phyloP scores from a whole-genome alignment of 1,140 invertebrate species.

The Acromyrmex charruanus region DNA sequence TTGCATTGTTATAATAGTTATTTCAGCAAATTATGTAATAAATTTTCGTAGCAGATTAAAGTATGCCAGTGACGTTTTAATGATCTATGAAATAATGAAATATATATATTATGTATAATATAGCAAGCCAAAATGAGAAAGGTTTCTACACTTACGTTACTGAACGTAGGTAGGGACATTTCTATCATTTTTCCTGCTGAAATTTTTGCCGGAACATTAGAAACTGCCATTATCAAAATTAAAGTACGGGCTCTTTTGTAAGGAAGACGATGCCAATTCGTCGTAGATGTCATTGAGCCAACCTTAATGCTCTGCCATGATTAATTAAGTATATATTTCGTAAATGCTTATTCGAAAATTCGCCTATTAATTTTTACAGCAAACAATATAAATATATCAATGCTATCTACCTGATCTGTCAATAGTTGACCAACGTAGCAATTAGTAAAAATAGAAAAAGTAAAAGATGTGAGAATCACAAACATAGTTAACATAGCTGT shows the following conservation, averaged over 20 bases:
- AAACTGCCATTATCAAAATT: slow-evolving; percentile 74
- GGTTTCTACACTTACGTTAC: slow-evolving; percentile 66
- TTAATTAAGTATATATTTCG: background rate
- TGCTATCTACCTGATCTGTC: slow-evolving; percentile 66
- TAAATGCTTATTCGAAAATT: background rate
- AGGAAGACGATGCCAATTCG: slow-evolving; percentile 69
- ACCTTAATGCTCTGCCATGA: slow-evolving; percentile 65
- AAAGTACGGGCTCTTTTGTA: slow-evolving; percentile 61
- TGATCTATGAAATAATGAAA: slow-evolving; percentile 25
- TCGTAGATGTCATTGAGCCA: slow-evolving; percentile 55
- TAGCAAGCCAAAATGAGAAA: background rate
- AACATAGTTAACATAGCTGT: slow-evolving; percentile 31
- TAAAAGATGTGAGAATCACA: slow-evolving; percentile 67
- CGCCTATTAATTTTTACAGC: background rate
- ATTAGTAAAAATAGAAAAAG: slow-evolving; percentile 69
- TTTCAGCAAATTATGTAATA: background rate
- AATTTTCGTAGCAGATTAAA: slow-evolving; percentile 67
- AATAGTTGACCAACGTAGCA: slow-evolving; percentile 77
- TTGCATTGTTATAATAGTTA: background rate
- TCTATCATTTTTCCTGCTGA: slow-evolving; percentile 71
- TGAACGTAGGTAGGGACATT: slow-evolving; percentile 73
- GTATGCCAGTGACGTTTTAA: slow-evolving; percentile 68
- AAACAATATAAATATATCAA: slow-evolving; percentile 22
- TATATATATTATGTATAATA: background rate
- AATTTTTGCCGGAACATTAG: slow-evolving; percentile 69